phyloP scores from a whole-genome alignment of 2,888 invertebrate genomes.

The Caenorhabditis sulstoni region DNA sequence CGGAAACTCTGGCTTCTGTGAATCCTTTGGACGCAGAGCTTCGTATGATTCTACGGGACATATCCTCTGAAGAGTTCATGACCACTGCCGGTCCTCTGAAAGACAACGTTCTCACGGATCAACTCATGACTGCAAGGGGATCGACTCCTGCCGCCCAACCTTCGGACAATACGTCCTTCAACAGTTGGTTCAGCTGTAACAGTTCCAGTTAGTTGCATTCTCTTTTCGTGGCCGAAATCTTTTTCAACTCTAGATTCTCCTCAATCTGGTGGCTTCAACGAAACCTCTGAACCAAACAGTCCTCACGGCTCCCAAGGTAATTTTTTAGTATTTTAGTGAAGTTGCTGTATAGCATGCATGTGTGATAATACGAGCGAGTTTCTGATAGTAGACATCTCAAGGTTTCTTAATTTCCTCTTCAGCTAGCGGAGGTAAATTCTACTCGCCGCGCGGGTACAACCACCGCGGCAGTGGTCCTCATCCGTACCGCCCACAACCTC shows the following conservation, averaged over 20 bases:
- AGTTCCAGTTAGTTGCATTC: too few species aligned
- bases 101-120: slow-evolving; percentile 58
- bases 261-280: too few species aligned
- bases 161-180: too few species aligned
- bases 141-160: too few species aligned
- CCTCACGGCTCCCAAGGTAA: slow-evolving; percentile 8
- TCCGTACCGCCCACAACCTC: slow-evolving; percentile 36
- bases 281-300: too few species aligned
- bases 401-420: slow-evolving; percentile 9
- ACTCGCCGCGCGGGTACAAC: slow-evolving; percentile 5
- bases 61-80: slow-evolving; percentile 56
- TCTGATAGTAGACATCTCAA: too few species aligned
- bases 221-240: too few species aligned
- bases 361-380: too few species aligned
- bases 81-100: slow-evolving; percentile 47
- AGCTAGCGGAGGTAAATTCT: slow-evolving; percentile 45
- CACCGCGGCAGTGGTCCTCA: slow-evolving; percentile 36
- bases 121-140: too few species aligned
- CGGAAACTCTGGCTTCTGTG: slow-evolving; percentile 39
- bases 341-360: background rate
- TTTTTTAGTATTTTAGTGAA: background rate
- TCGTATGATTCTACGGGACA: slow-evolving; percentile 53
- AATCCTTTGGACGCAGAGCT: slow-evolving; percentile 42
- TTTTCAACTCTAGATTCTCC: too few species aligned
- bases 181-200: too few species aligned